Evolutionary conservation across 2,888 invertebrate genomes (phyloP).

Genomic region (Chironomus riparius): DNA sequence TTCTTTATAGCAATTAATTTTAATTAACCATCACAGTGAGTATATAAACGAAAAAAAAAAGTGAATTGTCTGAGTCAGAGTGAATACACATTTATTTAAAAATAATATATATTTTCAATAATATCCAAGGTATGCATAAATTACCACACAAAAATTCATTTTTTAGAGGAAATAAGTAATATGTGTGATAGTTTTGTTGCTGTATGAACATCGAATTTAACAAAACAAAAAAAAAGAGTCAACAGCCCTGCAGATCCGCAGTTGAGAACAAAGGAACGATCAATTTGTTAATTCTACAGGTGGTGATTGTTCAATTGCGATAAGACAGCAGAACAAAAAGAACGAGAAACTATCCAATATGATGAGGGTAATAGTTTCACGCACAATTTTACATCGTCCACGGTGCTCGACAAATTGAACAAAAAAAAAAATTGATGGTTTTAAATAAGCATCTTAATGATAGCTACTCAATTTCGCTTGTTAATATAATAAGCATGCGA

Average conservation of each 20-base stretch:
- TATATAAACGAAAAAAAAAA: constrained; percentile 7
- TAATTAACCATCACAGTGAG: constrained; percentile 20
- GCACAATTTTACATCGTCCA: neutral
- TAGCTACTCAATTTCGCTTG: constrained; percentile 8
- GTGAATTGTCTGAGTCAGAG: constrained; percentile 8
- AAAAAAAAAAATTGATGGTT: neutral
- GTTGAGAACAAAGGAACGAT: constrained; percentile 23
- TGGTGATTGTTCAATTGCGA: constrained; percentile 20
- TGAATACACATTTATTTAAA: neutral
- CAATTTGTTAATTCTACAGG: constrained; percentile 27
- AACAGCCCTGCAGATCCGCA: neutral
- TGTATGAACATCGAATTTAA: neutral
- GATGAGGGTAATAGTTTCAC: neutral
- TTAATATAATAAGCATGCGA: constrained; percentile 8
- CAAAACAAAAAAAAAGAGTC: constrained; percentile 1
- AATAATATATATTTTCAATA: constrained; percentile 8
- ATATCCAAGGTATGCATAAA: constrained; percentile 17
- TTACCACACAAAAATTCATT: neutral
- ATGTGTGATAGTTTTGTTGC: no score
- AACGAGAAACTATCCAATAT: neutral
- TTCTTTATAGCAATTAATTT: constrained; percentile 27
- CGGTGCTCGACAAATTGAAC: neutral
- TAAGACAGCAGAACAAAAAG: neutral
- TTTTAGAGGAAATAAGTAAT: neutral
- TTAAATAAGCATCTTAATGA: constrained; percentile 1